Percentiles rank a stretch among this genome's conserved stretches.
These are phyloP conservation scores for Chelidonichthys spinosus DNA, from an alignment of 2,797 vertebrate genomes.

Conservation along the genomic window DNA sequence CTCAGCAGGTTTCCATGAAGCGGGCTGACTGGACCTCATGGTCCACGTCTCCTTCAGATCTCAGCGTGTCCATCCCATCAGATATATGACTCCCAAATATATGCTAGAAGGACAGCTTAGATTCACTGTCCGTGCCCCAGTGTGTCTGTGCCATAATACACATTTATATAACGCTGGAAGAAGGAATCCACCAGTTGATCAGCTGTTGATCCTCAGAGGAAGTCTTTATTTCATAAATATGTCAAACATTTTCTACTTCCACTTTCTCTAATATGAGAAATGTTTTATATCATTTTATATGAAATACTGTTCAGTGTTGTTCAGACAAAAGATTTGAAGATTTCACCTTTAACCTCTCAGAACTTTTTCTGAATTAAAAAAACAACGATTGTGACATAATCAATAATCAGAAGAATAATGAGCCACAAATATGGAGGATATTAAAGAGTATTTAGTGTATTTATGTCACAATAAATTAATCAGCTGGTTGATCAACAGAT, in stretches of 20 bases:
- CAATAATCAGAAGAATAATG: neutral
- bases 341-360: neutral
- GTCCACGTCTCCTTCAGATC: neutral
- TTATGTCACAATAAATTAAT: no score
- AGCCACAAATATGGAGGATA: neutral
- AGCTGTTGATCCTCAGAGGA: neutral
- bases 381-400: neutral
- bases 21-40: neutral
- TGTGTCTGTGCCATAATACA: no score
- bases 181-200: neutral
- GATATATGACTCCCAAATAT: no score
- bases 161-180: neutral
- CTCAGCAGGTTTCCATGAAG: conserved; percentile 16
- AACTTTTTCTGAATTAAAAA: neutral
- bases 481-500: no score
- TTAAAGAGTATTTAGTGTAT: no score
- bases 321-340: neutral
- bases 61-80: conserved; percentile 10
- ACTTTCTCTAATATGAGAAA: neutral
- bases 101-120: no score
- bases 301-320: neutral
- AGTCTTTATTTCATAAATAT: neutral
- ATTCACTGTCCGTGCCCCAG: no score
- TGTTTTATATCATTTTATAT: neutral
- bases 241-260: neutral